Conservation (phyloP, 2,888 invertebrate species). For the Melanargia galathea region DNA sequence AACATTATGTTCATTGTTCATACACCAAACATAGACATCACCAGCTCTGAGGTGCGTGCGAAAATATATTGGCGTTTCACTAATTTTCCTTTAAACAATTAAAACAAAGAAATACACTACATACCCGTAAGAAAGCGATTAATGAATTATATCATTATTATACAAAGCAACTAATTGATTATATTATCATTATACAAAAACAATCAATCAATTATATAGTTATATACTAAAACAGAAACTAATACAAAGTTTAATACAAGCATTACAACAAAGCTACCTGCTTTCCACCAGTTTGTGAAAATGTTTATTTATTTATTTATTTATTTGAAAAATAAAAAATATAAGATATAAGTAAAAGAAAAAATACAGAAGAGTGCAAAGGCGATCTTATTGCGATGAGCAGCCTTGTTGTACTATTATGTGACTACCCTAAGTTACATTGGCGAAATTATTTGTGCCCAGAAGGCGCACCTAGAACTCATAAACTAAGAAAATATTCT, state of each 20-base stretch:
- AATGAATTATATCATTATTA: neutral
- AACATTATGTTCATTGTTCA: too few species aligned
- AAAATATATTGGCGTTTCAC: too few species aligned
- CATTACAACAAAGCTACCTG: neutral
- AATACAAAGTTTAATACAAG: neutral
- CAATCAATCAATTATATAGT: neutral
- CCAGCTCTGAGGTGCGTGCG: too few species aligned
- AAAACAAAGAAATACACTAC: slow-evolving; percentile 11
- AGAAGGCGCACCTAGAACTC: neutral
- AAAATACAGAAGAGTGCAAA: too few species aligned
- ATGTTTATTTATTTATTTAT: too few species aligned
- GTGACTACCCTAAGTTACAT: neutral
- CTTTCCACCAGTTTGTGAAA: neutral
- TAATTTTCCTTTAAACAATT: neutral
- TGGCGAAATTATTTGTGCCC: slow-evolving; percentile 1
- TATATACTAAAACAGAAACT: neutral
- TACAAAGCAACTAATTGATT: neutral
- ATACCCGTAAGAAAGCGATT: slow-evolving; percentile 13
- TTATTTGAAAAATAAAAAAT: too few species aligned
- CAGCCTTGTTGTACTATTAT: neutral
- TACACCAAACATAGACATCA: too few species aligned
- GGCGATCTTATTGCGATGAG: neutral
- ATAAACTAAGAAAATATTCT: neutral
- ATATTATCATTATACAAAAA: neutral
- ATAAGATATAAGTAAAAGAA: too few species aligned